Conservation (phyloP, 2,113 vertebrate genomes). For the Epinephelus moara region DNA sequence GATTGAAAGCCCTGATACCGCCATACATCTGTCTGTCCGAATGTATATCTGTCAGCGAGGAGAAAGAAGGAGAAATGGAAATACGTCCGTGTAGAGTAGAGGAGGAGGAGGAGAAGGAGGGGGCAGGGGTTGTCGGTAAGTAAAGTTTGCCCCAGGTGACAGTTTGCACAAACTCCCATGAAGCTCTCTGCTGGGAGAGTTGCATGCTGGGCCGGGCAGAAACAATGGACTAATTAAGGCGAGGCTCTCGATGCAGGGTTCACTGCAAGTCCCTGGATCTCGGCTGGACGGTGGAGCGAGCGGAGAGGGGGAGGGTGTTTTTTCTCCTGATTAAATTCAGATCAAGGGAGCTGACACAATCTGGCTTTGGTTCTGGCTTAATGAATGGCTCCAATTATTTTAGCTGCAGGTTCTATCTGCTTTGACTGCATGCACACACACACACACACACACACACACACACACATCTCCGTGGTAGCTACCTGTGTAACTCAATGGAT, state of each 20-base stretch:
- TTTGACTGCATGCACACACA: conserved; percentile 28
- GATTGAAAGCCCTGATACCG: conserved; percentile 64
- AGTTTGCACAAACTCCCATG: conserved; percentile 74
- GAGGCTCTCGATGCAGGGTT: conserved; percentile 65
- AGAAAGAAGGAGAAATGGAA: conserved; percentile 45
- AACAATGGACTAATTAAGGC: conserved; percentile 80
- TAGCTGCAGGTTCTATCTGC: conserved; percentile 50
- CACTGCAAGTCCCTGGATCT: conserved; percentile 72
- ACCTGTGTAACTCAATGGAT: conserved; percentile 14
- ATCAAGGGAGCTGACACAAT: conserved; percentile 78
- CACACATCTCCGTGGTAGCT: neutral
- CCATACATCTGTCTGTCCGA: conserved; percentile 59
- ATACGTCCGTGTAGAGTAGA: conserved; percentile 27
- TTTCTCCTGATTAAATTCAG: conserved; percentile 70
- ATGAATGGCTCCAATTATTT: conserved; percentile 78
- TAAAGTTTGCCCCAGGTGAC: conserved; percentile 79
- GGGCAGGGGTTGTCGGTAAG: conserved; percentile 21
- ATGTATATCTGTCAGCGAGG: conserved; percentile 55
- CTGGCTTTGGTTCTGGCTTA: conserved; percentile 68
- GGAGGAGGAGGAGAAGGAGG: neutral
- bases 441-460: neutral
- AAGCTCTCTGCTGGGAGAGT: conserved; percentile 60
- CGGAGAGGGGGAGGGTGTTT: conserved; percentile 31
- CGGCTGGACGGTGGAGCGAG: conserved; percentile 61
- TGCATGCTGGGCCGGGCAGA: conserved; percentile 66